Evolutionary conservation across 2,797 vertebrate genomes (phyloP).

Genomic region (Leptoclinus maculatus): DNA sequence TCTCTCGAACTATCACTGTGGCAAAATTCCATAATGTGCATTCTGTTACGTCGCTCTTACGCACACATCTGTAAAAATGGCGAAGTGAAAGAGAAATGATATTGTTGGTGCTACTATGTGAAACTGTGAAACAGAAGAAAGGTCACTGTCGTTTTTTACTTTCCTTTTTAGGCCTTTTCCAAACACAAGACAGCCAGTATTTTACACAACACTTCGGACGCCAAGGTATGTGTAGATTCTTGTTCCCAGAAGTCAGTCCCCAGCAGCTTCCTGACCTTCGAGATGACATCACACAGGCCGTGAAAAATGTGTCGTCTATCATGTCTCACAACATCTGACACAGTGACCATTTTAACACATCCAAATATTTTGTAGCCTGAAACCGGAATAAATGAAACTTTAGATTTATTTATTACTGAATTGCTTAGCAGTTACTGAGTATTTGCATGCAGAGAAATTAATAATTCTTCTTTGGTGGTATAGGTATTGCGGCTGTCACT

Average conservation of each 20-base stretch:
- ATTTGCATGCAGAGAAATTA: neutral
- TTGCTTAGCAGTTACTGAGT: neutral
- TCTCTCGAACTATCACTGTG: neutral
- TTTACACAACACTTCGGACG: neutral
- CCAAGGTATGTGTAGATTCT: neutral
- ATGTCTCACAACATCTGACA: neutral
- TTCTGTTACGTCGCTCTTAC: neutral
- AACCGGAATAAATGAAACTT: neutral
- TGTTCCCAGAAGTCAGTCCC: neutral
- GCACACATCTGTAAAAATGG: too few relatives aligned
- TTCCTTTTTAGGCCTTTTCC: neutral
- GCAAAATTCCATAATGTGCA: neutral
- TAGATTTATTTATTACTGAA: neutral
- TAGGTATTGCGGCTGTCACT: neutral
- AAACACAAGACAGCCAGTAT: neutral
- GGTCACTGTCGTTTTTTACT: neutral
- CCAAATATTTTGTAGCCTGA: neutral
- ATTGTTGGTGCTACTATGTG: neutral
- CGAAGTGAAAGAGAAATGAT: too few relatives aligned
- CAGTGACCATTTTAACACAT: neutral
- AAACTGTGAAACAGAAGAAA: slow-evolving; percentile 2
- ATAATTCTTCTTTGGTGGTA: neutral
- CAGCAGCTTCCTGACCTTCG: neutral
- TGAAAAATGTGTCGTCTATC: neutral
- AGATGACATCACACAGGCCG: neutral